These are phyloP conservation scores for Panthera uncia DNA, from an alignment of 2,113 vertebrate species.

Conservation along the genomic window DNA sequence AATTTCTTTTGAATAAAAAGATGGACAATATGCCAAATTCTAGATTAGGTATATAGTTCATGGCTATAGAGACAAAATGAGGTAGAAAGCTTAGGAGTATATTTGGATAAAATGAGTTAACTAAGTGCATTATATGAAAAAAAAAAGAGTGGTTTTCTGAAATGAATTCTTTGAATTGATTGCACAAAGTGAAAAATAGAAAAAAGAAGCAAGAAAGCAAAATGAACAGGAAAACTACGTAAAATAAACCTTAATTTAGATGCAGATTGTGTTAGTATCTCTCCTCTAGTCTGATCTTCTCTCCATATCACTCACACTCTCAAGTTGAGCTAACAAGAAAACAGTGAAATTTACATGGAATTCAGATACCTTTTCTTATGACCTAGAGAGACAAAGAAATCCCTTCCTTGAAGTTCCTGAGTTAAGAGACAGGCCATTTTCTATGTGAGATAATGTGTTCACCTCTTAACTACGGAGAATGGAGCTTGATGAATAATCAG, in stretches of 20 bases:
- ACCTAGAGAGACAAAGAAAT: neutral
- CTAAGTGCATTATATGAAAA: neutral
- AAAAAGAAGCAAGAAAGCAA: neutral
- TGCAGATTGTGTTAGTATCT: neutral
- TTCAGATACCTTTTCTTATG: neutral
- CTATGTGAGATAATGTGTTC: neutral
- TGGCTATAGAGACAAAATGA: neutral
- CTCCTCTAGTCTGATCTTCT: neutral
- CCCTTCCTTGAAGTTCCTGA: neutral
- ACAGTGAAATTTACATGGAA: neutral
- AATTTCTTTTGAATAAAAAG: neutral
- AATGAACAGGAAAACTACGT: neutral
- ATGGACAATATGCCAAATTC: neutral
- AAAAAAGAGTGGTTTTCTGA: neutral
- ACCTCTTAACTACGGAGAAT: neutral
- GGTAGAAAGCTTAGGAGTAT: neutral
- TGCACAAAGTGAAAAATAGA: neutral
- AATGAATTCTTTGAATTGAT: neutral
- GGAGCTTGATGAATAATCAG: neutral
- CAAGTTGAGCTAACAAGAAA: neutral
- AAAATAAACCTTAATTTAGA: neutral
- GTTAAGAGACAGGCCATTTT: neutral
- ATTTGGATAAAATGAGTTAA: slow-evolving; percentile 15
- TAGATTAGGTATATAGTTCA: neutral
- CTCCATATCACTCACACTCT: neutral